Conservation (phyloP, 1,140 invertebrate genomes). For the Micrasema minimum region DNA sequence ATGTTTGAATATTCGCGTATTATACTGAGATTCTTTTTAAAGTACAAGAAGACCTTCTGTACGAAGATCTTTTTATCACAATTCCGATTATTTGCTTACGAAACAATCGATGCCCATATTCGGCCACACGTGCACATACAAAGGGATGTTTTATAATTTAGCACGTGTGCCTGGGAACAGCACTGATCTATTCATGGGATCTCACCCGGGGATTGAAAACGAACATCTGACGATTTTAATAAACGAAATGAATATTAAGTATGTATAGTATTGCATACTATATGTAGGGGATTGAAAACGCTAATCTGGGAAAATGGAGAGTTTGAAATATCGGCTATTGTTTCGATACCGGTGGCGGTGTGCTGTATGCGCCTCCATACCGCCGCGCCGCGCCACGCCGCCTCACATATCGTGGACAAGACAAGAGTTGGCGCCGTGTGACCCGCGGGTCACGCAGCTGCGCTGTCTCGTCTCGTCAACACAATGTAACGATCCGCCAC, state of each 20-base stretch:
- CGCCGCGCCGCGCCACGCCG: neutral
- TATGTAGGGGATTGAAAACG: neutral
- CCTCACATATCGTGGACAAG: neutral
- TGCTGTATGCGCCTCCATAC: neutral
- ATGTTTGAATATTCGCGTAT: no score
- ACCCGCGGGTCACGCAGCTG: constrained; percentile 46
- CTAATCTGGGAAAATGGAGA: neutral
- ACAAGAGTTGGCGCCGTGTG: constrained; percentile 38
- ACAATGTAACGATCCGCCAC: constrained; percentile 18
- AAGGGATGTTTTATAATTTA: constrained; percentile 46
- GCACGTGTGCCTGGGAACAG: constrained; percentile 47
- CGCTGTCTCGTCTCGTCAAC: constrained; percentile 32
- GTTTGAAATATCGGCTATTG: constrained; percentile 14
- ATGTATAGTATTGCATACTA: constrained; percentile 28
- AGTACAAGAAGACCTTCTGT: no score
- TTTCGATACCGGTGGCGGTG: neutral
- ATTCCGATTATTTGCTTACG: no score
- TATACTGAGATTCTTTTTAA: no score
- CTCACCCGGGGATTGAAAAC: constrained; percentile 23
- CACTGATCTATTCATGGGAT: constrained; percentile 38
- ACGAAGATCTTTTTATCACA: no score
- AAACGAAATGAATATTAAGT: neutral
- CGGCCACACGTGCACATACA: constrained; percentile 45
- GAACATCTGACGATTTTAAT: constrained; percentile 39
- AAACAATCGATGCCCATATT: constrained; percentile 30